Evolutionary conservation across 92 coral and sea anemone species (phyloP).

Genomic region (Micromussa lordhowensis): DNA sequence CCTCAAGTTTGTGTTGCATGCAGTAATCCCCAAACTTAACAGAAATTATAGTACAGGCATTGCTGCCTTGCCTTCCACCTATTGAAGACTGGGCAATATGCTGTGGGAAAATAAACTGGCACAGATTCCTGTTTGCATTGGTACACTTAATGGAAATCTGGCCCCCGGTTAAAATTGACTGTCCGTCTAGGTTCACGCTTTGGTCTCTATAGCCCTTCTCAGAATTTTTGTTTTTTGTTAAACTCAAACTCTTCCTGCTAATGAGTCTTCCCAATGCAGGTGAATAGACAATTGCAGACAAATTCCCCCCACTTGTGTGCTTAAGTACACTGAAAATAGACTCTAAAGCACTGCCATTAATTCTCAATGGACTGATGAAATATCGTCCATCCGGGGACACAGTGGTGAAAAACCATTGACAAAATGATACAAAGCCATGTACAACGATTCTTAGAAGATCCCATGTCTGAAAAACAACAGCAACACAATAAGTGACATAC

Average conservation of each 20-base stretch:
- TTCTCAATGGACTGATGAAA: slow-evolving; percentile 40
- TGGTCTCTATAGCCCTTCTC: slow-evolving; percentile 42
- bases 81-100: slow-evolving; percentile 40
- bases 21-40: slow-evolving; percentile 43
- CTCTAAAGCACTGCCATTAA: slow-evolving; percentile 64
- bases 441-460: slow-evolving; percentile 49
- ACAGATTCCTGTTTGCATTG: background rate
- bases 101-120: slow-evolving; percentile 18
- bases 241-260: slow-evolving; percentile 19
- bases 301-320: slow-evolving; percentile 52
- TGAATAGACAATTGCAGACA: slow-evolving; percentile 31
- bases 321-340: slow-evolving; percentile 52
- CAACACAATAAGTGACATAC: too few species aligned
- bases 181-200: slow-evolving; percentile 31
- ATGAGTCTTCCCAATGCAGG: slow-evolving; percentile 56
- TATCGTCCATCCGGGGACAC: slow-evolving; percentile 7
- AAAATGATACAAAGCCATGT: slow-evolving; percentile 42
- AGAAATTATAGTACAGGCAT: slow-evolving; percentile 66
- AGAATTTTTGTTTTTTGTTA: slow-evolving; percentile 4
- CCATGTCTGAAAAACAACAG: slow-evolving; percentile 50
- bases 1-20: slow-evolving; percentile 20
- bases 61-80: slow-evolving; percentile 58
- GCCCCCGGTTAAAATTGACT: background rate
- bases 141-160: slow-evolving; percentile 8
- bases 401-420: slow-evolving; percentile 45